These are phyloP conservation scores for Achatina immaculata DNA, from an alignment of 1,140 invertebrate species.

Conservation along the genomic window DNA sequence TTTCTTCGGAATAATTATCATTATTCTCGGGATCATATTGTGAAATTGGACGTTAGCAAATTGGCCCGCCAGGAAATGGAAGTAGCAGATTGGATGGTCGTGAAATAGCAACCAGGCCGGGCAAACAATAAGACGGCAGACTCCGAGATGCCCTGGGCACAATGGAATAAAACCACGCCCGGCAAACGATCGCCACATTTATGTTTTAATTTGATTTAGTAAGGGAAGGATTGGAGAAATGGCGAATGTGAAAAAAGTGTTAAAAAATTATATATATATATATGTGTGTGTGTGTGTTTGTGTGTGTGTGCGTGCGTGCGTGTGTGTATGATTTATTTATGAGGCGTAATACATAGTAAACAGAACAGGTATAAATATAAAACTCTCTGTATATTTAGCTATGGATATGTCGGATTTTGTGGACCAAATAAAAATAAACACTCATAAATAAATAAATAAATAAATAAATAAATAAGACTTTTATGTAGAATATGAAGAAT, in stretches of 20 bases:
- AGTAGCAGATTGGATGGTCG: slow-evolving; percentile 7
- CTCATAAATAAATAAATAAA: no score
- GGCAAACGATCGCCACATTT: slow-evolving; percentile 25
- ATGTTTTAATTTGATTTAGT: slow-evolving; percentile 27
- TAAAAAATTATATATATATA: no score
- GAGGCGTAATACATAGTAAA: no score
- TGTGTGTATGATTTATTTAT: no score
- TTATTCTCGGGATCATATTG: slow-evolving; percentile 28
- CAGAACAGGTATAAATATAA: no score
- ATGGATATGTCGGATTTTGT: no score
- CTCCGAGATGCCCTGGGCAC: slow-evolving; percentile 2
- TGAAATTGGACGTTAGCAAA: slow-evolving; percentile 26
- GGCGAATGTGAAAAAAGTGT: background rate
- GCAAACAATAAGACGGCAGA: slow-evolving; percentile 20
- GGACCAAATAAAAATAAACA: no score
- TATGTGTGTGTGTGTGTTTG: no score
- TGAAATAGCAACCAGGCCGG: background rate
- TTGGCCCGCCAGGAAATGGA: slow-evolving; percentile 13
- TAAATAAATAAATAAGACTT: no score
- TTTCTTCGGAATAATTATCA: slow-evolving; percentile 26
- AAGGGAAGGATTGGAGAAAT: background rate
- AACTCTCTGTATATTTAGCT: no score
- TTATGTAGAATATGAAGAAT: no score
- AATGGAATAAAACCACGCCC: slow-evolving; percentile 25
- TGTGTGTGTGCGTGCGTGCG: no score